Conservation (phyloP, 2,888 invertebrate genomes). For the Lithosia quadra region DNA sequence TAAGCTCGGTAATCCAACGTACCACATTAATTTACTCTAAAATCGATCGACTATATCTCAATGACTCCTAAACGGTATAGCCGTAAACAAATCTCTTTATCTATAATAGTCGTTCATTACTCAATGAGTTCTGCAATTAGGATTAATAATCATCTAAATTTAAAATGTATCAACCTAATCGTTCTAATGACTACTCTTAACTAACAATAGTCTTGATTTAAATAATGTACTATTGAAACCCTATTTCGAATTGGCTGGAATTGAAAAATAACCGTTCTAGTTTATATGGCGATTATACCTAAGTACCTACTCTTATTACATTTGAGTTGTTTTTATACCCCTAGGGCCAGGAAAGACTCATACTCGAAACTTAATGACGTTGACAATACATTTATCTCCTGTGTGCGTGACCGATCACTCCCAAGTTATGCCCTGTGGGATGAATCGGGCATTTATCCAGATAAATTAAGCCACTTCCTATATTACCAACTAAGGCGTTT, state of each 20-base stretch:
- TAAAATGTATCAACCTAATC: slow-evolving; percentile 35
- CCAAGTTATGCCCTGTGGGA: no score
- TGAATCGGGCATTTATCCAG: no score
- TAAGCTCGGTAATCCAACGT: not conserved
- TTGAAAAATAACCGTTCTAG: not conserved
- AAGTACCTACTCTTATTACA: no score
- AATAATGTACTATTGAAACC: not conserved
- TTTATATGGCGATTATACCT: not conserved
- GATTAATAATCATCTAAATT: slow-evolving; percentile 35
- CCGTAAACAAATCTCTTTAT: slow-evolving; percentile 49
- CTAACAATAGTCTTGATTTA: no score
- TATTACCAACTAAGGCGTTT: not conserved
- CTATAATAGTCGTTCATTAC: slow-evolving; percentile 36
- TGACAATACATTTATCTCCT: no score
- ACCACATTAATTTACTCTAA: not conserved
- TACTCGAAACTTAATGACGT: no score
- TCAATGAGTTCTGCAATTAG: slow-evolving; percentile 49
- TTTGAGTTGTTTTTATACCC: not conserved
- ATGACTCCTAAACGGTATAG: slow-evolving; percentile 49
- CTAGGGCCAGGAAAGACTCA: no score
- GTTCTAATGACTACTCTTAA: not conserved
- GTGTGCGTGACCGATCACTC: no score
- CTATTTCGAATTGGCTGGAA: not conserved
- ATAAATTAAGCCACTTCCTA: no score
- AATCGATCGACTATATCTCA: slow-evolving; percentile 21